Evolutionary conservation across 2,888 invertebrate genomes (phyloP), one percentile per base, ranked within the genome.

Genomic region (Brachylomia viminalis): DNA sequence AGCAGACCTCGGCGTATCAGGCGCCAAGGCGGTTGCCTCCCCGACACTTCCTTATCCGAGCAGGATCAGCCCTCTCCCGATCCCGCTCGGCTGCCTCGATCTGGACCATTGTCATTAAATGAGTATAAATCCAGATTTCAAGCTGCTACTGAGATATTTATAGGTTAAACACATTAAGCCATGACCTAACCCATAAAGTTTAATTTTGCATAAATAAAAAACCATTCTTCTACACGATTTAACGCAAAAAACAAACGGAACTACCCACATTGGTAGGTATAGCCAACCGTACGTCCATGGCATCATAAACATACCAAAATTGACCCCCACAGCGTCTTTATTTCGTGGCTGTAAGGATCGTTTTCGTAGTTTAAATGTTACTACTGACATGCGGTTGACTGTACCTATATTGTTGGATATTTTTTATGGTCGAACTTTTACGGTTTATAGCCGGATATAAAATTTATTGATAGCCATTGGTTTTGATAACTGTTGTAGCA

Each of bases 381-480:
- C 17, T 54, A 13, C 27, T 42, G 20, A 30, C 30, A n/a, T 70
- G n/a, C 3, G 10, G 42, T 54, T 42, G 75, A 38, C 47, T 8
- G 15, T 68, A 68, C 42, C 15, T 7, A 75, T 64, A 49, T 64
- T 72, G 65, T 70, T 56, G 23, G 65, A 3, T 54, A 49, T 68
- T 74, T 80, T 85, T 83, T 77, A 81, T n/a, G 61, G 30, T 0
- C 8, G 20, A 52, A 70, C 13, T 87, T 84, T 79, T 64, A 76
- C 74, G 75, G 68, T 69, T 47, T 52, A 72, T 66, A 65, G 79
- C 30, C 62, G 45, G 62, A 65, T 71, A 83, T 86, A 79, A 86
- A 86, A 62, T 77, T 71, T 75, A 86, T 86, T 68, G 75, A 66
- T 64, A 45, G 45, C 67, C 64, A 72, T 81, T 61, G 33, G 67